phyloP scores from a whole-genome alignment of 1,140 invertebrate genomes.

The Brachionus koreanus region DNA sequence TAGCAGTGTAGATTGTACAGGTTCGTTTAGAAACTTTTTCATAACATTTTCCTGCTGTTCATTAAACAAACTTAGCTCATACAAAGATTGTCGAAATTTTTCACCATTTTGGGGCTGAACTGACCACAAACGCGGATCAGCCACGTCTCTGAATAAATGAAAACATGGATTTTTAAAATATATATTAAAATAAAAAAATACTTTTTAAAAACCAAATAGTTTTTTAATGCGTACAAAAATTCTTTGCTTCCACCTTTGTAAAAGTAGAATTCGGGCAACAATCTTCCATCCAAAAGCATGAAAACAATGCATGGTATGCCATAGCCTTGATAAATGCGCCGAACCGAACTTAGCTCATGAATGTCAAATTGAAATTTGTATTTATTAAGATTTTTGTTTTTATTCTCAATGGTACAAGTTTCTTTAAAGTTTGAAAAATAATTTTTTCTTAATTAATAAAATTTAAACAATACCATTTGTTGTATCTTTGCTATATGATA shows the following conservation, averaged over 20 bases:
- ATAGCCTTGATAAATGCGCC: conserved; percentile 52
- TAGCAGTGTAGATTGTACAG: conserved; percentile 73
- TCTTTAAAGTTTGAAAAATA: not conserved
- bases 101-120: conserved; percentile 67
- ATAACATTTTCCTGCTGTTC: conserved; percentile 61
- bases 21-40: conserved; percentile 63
- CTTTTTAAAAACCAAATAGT: conserved; percentile 59
- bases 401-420: conserved; percentile 47
- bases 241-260: conserved; percentile 76
- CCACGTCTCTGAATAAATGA: conserved; percentile 63
- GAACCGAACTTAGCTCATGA: conserved; percentile 59
- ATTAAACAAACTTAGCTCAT: conserved; percentile 74
- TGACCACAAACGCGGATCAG: conserved; percentile 69
- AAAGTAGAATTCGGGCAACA: conserved; percentile 76
- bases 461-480: not conserved
- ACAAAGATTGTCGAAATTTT: conserved; percentile 74
- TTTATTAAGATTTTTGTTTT: conserved; percentile 49
- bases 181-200: conserved; percentile 47
- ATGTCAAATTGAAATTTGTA: conserved; percentile 59
- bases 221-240: conserved; percentile 65
- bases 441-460: not conserved
- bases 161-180: not conserved
- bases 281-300: conserved; percentile 65
- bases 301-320: conserved; percentile 59
- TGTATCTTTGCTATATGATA: conserved; percentile 14